These are phyloP conservation scores for Tolypeutes matacus DNA, from an alignment of 2,797 vertebrate genomes.

Conservation along the genomic window DNA sequence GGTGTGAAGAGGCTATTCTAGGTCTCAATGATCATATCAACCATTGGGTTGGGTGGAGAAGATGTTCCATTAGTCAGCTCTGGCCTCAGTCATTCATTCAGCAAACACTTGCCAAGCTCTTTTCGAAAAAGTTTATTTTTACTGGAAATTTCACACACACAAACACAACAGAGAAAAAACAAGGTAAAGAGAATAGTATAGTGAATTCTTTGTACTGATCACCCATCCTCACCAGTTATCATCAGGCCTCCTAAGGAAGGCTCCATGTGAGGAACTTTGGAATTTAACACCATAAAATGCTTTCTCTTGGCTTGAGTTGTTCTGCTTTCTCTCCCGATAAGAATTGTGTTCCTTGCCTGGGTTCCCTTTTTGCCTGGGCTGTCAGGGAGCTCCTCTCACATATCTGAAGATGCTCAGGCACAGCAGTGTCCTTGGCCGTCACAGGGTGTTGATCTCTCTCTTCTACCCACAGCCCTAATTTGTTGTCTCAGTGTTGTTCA, in stretches of 20 bases:
- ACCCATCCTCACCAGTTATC: background rate
- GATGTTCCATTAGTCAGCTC: background rate
- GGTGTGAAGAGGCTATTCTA: background rate
- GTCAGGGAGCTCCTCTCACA: background rate
- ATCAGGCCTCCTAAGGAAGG: background rate
- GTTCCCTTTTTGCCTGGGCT: slow-evolving; percentile 14
- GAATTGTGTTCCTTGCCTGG: background rate
- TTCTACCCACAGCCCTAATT: background rate
- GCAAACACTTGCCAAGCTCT: background rate
- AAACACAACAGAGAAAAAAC: background rate
- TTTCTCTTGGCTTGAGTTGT: background rate
- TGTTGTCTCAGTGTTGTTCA: background rate
- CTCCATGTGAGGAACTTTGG: background rate
- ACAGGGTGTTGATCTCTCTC: background rate
- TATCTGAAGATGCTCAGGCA: background rate
- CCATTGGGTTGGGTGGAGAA: background rate
- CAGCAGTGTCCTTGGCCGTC: background rate
- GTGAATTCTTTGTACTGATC: background rate
- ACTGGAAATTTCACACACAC: background rate
- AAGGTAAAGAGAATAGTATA: background rate
- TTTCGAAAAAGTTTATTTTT: slow-evolving; percentile 17
- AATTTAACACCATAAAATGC: slow-evolving; percentile 7
- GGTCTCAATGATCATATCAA: background rate
- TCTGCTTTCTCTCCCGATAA: background rate
- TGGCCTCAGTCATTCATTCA: background rate